Evolutionary conservation across 2,797 vertebrate genomes (phyloP).

Genomic region (Gouania willdenowi): DNA sequence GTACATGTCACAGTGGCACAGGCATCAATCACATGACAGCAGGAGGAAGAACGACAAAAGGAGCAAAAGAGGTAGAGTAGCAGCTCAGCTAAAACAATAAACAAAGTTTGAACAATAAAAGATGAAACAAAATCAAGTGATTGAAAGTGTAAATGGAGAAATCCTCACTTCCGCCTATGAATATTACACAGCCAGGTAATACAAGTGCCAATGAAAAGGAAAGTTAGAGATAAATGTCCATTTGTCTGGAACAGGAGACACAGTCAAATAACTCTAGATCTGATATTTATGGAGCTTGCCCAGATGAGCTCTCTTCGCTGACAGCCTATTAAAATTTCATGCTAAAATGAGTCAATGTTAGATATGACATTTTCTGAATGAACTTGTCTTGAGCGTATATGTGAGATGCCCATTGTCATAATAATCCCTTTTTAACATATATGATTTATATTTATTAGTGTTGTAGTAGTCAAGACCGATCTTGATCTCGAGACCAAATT

Average conservation of each 20-base stretch:
- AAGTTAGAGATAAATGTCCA: conserved; percentile 32
- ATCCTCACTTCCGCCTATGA: conserved; percentile 4
- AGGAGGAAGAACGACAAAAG: conserved; percentile 47
- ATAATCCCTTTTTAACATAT: no score
- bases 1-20: conserved; percentile 56
- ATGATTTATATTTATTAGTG: no score
- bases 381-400: conserved; percentile 46
- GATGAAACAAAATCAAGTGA: conserved; percentile 3
- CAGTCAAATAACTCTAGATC: conserved; percentile 47
- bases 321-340: conserved; percentile 78
- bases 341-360: conserved; percentile 72
- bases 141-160: conserved; percentile 21
- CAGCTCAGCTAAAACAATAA: not conserved
- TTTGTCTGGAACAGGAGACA: conserved; percentile 43
- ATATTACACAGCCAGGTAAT: conserved; percentile 35
- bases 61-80: conserved; percentile 6
- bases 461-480: no score
- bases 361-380: conserved; percentile 73
- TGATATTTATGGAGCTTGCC: conserved; percentile 56
- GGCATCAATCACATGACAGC: conserved; percentile 64
- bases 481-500: no score
- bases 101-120: conserved; percentile 9
- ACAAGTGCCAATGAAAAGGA: conserved; percentile 11
- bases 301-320: conserved; percentile 59
- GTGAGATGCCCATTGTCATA: no score